Evolutionary conservation across 1,140 invertebrate genomes (phyloP).

Genomic region (Caenorhabditis brenneri): DNA sequence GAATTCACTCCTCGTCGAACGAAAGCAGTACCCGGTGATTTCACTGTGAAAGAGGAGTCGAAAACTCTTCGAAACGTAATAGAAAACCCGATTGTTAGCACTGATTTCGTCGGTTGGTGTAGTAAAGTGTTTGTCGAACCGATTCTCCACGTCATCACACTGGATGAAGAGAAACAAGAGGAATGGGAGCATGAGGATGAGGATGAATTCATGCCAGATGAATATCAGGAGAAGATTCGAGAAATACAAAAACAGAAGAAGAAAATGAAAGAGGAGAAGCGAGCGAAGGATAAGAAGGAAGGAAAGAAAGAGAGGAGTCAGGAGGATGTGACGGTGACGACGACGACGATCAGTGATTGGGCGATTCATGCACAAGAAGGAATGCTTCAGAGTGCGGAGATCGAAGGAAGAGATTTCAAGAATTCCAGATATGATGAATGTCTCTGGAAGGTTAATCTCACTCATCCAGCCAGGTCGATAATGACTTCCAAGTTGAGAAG

Average conservation of each 20-base stretch:
- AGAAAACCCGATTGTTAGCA: conserved; percentile 57
- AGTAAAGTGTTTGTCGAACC: conserved; percentile 66
- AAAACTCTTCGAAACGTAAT: conserved; percentile 18
- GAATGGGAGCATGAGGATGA: conserved; percentile 20
- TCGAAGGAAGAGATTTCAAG: conserved; percentile 15
- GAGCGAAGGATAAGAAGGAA: conserved; percentile 65
- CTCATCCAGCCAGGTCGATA: neutral
- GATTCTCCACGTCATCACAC: conserved; percentile 67
- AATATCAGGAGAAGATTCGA: conserved; percentile 42
- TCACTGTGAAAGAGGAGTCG: conserved; percentile 19
- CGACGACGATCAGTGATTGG: conserved; percentile 37
- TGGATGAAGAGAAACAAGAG: conserved; percentile 47
- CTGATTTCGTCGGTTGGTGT: conserved; percentile 71
- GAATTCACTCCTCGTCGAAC: neutral
- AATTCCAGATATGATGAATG: neutral
- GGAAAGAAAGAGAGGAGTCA: conserved; percentile 61
- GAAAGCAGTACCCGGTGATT: conserved; percentile 10
- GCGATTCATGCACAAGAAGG: conserved; percentile 27
- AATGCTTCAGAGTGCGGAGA: conserved; percentile 23
- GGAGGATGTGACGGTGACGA: conserved; percentile 48
- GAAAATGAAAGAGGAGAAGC: conserved; percentile 60
- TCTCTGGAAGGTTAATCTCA: neutral
- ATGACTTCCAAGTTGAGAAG: conserved; percentile 8
- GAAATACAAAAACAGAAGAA: conserved; percentile 52
- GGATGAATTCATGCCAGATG: conserved; percentile 59